Percentiles rank a stretch among this genome's conserved stretches.
These are phyloP conservation scores for Caenorhabditis zanzibari DNA, from an alignment of 2,888 invertebrate genomes.

Conservation along the genomic window DNA sequence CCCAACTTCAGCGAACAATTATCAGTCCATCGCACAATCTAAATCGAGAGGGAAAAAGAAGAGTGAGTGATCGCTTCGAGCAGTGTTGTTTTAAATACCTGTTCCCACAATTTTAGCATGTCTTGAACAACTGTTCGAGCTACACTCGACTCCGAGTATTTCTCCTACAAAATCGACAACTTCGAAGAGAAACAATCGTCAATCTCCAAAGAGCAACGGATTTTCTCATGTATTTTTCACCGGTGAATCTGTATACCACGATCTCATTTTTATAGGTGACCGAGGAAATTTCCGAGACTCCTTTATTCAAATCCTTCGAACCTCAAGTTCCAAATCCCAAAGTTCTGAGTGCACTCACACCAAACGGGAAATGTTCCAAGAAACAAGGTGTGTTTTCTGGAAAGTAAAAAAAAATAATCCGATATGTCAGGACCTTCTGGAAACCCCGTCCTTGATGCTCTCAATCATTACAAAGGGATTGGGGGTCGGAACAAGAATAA, in stretches of 20 bases:
- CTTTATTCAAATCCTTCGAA: slow-evolving; percentile 65
- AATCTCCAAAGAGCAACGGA: slow-evolving; percentile 35
- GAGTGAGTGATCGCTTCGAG: slow-evolving; percentile 8
- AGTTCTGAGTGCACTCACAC: slow-evolving; percentile 17
- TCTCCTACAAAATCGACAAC: neutral
- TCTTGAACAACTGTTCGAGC: slow-evolving; percentile 47
- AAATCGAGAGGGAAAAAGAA: slow-evolving; percentile 35
- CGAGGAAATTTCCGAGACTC: slow-evolving; percentile 68
- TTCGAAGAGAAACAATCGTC: slow-evolving; percentile 16
- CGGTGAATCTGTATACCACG: too few species aligned
- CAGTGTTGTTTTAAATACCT: neutral
- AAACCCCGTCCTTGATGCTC: slow-evolving; percentile 74
- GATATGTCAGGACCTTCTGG: slow-evolving; percentile 72
- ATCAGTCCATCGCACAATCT: slow-evolving; percentile 11
- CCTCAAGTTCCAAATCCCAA: slow-evolving; percentile 68
- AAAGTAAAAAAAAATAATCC: neutral
- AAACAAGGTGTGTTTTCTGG: slow-evolving; percentile 34
- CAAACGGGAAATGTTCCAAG: slow-evolving; percentile 43
- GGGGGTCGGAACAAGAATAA: slow-evolving; percentile 67
- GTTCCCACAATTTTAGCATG: slow-evolving; percentile 12
- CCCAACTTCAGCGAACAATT: neutral
- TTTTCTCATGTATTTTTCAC: slow-evolving; percentile 36
- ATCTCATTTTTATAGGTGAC: slow-evolving; percentile 21
- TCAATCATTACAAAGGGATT: slow-evolving; percentile 64
- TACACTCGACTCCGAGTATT: slow-evolving; percentile 26